Evolutionary conservation across 2,113 vertebrate species (phyloP), one percentile per base, ranked within the genome.

Genomic region (Caretta caretta): DNA sequence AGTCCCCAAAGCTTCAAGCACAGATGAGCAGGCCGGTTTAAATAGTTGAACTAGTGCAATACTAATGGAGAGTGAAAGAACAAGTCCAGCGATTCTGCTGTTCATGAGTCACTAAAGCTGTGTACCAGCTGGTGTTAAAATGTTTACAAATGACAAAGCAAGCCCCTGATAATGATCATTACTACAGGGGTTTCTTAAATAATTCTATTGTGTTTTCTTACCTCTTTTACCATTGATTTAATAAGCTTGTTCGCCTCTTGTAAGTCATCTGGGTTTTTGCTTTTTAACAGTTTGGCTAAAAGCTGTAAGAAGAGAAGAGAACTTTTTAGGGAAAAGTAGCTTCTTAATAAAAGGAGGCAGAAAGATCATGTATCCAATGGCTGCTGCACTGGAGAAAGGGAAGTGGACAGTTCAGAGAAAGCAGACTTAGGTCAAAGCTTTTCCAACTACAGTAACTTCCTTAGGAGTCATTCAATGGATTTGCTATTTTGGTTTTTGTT

Each of bases 141-240:
- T 75, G 54, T 16, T 62, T 59, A 87, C 80, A 93, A 84, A 16
- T 51, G 50, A 13, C 8, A 87, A 83, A 91, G 50, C 51, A 96
- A 78, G 49, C 5, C 72, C 79, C 42, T 91, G 50, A 54, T 14
- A n/a, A n/a, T 65, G 6, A 48, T n/a, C 29, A 83, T 56, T n/a
- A 42, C 84, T 76, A 82, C 65, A 72, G 19, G 49, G 82, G 84
- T 22, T 19, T 72, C 6, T 57, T 84, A 65, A n/a, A 82, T 72
- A 72, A 72, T 38, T 69, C 65, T 72, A 72, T 19, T 38, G 65
- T 10, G 38, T 42, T 49, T 81, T 87, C 98, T 98, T 97, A 99
- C 99, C 99, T 99, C 99, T 96, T 99, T 99, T 87, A 99, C 99
- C 99, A 99, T 99, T 96, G 99, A 99, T 98, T 99, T 99, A 97